Evolutionary conservation across 1,140 invertebrate genomes (phyloP).

Genomic region (Caenorhabditis remanei): DNA sequence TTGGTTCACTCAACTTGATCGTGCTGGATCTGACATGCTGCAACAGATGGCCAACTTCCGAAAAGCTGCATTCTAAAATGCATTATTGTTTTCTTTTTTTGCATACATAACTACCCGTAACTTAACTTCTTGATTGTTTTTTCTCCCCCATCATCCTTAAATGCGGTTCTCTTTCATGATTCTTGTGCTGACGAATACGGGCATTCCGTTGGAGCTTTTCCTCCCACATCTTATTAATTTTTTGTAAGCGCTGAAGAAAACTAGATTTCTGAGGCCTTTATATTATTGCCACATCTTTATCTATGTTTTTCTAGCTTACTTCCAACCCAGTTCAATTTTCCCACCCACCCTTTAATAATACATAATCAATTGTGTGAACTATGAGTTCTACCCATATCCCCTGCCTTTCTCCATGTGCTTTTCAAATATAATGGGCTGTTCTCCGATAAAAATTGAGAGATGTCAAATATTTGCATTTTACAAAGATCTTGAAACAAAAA

Average conservation of each 20-base stretch:
- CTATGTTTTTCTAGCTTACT: not conserved
- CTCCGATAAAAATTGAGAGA: constrained; percentile 13
- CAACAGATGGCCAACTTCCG: not conserved
- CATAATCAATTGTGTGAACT: constrained; percentile 36
- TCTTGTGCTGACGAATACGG: constrained; percentile 49
- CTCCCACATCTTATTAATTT: not conserved
- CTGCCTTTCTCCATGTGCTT: not conserved
- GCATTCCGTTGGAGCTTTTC: constrained; percentile 37
- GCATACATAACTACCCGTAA: too few relatives aligned
- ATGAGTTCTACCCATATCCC: not conserved
- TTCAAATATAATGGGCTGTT: not conserved
- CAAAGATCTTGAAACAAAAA: too few relatives aligned
- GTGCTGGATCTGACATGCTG: not conserved
- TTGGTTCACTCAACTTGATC: constrained; percentile 20
- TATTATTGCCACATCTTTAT: not conserved
- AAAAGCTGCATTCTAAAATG: not conserved
- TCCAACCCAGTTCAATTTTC: not conserved
- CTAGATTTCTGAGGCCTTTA: too few relatives aligned
- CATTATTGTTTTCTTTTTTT: not conserved
- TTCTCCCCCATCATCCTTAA: not conserved
- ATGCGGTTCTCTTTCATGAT: not conserved
- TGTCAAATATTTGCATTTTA: constrained; percentile 24
- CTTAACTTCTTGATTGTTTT: too few relatives aligned
- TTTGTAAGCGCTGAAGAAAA: not conserved
- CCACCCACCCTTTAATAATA: not conserved